Conservation (phyloP, 2,113 vertebrate genomes). For the Tyto alba region DNA sequence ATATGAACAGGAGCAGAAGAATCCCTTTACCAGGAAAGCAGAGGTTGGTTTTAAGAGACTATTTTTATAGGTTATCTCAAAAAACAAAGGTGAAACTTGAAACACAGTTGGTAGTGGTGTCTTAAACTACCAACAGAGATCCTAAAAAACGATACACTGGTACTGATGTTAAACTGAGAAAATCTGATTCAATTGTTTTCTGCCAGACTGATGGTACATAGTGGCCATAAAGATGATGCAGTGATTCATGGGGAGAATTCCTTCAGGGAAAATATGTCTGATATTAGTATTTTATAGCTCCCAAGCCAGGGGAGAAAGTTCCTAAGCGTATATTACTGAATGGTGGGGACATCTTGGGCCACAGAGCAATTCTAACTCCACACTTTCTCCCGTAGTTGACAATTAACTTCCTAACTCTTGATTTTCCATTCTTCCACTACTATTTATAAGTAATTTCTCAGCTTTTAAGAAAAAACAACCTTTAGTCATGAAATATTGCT, state of each 20-base stretch:
- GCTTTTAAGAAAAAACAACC: background rate
- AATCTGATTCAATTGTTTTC: rapidly evolving
- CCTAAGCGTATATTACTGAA: too few relatives aligned
- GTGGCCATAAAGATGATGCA: background rate
- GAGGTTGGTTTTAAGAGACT: background rate
- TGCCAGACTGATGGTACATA: rapidly evolving
- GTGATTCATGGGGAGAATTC: background rate
- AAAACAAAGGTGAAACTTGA: background rate
- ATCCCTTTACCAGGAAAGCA: background rate
- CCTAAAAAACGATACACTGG: background rate
- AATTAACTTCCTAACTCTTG: background rate
- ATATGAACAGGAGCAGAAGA: background rate
- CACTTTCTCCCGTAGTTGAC: background rate
- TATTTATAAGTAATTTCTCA: background rate
- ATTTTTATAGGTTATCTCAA: background rate
- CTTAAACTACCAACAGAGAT: background rate
- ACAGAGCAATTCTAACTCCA: background rate
- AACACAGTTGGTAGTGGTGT: background rate
- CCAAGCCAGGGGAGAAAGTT: background rate
- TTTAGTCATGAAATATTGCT: background rate
- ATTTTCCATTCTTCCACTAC: background rate
- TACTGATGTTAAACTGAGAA: background rate
- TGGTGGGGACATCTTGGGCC: background rate
- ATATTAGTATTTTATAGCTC: background rate
- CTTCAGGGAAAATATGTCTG: background rate